Conservation (phyloP, 2,888 invertebrate genomes). For the Timandra comae region DNA sequence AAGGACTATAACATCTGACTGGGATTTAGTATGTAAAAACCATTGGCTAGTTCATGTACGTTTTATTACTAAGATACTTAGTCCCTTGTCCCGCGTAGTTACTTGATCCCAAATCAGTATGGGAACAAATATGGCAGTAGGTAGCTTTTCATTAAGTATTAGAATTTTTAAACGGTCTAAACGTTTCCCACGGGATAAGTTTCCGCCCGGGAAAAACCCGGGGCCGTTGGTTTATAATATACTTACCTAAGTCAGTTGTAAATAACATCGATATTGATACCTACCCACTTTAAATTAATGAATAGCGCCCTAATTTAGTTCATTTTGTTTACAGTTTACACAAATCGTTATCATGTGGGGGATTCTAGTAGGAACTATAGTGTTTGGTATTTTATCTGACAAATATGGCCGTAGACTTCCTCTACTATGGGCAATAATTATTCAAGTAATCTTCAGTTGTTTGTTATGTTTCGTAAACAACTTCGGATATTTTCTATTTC, state of each 20-base stretch:
- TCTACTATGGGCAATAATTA: constrained; percentile 71
- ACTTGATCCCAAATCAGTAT: too few relatives aligned
- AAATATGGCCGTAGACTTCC: constrained; percentile 78
- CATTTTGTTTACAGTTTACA: constrained; percentile 53
- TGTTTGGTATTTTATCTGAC: constrained; percentile 79
- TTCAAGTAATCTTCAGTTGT: constrained; percentile 72
- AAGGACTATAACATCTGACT: constrained; percentile 80
- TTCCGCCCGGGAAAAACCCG: too few relatives aligned
- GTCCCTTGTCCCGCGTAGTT: neutral
- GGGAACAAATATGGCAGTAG: too few relatives aligned
- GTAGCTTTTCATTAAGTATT: too few relatives aligned
- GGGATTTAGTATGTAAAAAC: constrained; percentile 79
- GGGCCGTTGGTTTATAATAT: too few relatives aligned
- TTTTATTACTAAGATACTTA: constrained; percentile 4
- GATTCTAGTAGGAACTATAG: constrained; percentile 76
- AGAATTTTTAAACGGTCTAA: too few relatives aligned
- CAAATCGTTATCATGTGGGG: constrained; percentile 80
- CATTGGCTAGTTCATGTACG: constrained; percentile 70
- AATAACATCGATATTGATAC: too few relatives aligned
- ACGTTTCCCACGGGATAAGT: too few relatives aligned
- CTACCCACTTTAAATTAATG: neutral
- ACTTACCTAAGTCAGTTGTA: too few relatives aligned
- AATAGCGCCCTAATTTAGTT: constrained; percentile 20
- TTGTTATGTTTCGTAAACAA: constrained; percentile 70
- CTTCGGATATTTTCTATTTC: constrained; percentile 70